phyloP scores from a whole-genome alignment of 2,888 invertebrate species.

The Tridacna crocea region DNA sequence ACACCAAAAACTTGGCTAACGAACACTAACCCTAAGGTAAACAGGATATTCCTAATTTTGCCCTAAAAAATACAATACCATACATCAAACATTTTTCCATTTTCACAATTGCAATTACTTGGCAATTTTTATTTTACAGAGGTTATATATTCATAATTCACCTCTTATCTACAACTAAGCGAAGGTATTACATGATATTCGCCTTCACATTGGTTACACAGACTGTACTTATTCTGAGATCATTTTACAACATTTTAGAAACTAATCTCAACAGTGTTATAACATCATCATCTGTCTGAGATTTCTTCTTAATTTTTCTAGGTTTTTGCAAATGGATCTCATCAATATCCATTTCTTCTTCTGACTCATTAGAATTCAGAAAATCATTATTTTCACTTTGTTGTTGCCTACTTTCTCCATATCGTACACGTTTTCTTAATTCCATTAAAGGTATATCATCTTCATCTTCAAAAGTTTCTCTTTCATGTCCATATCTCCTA shows the following conservation, averaged over 20 bases:
- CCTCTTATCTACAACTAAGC: neutral
- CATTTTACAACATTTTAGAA: slow-evolving; percentile 23
- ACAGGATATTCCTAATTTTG: neutral
- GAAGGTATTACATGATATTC: neutral
- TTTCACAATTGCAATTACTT: neutral
- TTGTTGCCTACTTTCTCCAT: neutral
- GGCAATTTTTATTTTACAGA: neutral
- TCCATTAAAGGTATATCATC: slow-evolving; percentile 47
- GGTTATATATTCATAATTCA: neutral
- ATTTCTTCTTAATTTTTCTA: neutral
- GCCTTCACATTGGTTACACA: neutral
- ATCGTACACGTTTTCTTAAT: slow-evolving; percentile 15
- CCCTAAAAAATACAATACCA: neutral
- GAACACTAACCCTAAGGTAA: slow-evolving; percentile 12
- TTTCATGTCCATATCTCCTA: slow-evolving; percentile 24
- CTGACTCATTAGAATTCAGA: neutral
- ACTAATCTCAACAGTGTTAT: neutral
- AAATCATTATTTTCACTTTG: slow-evolving; percentile 6
- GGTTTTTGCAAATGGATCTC: neutral
- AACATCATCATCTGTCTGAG: neutral
- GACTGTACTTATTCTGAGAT: neutral
- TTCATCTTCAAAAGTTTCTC: slow-evolving; percentile 33
- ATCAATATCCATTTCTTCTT: slow-evolving; percentile 21
- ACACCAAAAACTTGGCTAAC: neutral
- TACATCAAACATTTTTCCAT: neutral